Percentiles rank a stretch among this genome's conserved stretches.
phyloP scores from a whole-genome alignment of 2,113 vertebrate genomes.

The Recurvirostra avosetta region DNA sequence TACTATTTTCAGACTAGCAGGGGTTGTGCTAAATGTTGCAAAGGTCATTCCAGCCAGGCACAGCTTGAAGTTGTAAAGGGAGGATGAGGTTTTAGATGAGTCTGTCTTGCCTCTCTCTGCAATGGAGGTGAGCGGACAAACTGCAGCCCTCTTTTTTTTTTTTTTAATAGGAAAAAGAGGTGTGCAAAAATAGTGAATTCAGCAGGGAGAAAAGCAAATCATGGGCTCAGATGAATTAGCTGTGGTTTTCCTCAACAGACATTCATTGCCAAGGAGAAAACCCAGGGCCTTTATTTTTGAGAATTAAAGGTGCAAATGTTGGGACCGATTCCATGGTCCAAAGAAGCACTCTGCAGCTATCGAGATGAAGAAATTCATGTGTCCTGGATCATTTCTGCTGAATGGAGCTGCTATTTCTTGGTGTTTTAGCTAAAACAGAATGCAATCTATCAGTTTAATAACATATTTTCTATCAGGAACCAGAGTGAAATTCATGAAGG shows the following conservation, averaged over 20 bases:
- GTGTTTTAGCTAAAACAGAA: background rate
- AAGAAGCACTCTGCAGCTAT: background rate
- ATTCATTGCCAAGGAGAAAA: background rate
- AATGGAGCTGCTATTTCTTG: background rate
- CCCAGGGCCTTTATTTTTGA: background rate
- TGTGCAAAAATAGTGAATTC: background rate
- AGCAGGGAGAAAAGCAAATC: background rate
- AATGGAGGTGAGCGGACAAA: background rate
- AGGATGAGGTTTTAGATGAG: background rate
- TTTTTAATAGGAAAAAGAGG: background rate
- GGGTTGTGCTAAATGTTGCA: background rate
- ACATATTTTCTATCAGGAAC: background rate
- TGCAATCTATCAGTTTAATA: background rate
- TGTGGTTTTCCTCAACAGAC: background rate
- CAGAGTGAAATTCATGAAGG: background rate
- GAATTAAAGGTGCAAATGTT: background rate
- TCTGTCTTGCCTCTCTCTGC: background rate
- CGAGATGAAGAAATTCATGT: background rate
- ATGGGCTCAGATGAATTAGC: background rate
- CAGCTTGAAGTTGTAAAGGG: background rate
- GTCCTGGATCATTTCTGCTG: background rate
- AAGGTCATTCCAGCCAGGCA: background rate
- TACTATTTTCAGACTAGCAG: background rate
- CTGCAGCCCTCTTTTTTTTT: background rate
- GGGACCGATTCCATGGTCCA: background rate